Evolutionary conservation across 2,113 vertebrate species (phyloP), one percentile per base, ranked within the genome.

Genomic region (Paratilapia polleni): DNA sequence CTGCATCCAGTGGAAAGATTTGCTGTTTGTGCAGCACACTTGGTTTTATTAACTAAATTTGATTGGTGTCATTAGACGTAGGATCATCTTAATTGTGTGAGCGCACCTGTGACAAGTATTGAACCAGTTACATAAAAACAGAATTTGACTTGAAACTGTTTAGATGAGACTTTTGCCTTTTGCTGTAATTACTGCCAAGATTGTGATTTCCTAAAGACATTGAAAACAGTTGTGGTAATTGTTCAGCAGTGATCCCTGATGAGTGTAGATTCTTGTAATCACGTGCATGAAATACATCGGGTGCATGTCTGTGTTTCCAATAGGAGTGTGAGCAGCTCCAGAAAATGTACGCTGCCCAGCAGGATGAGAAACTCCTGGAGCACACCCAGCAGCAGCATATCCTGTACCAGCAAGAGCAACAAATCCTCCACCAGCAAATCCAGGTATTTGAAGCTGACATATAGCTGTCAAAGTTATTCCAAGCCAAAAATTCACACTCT

Each of bases 241-340:
- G 66, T 52, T 52, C 24, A 52, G 11, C 28, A 26, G 10, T 52
- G 1, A 52, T 47, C 17, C 2, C 0, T 73, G 66, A 8, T 52
- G 66, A 31, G 26, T 52, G 47, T 73, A 7, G 47, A 54, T 73
- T 20, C 64, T 3, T 47, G 79, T 28, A 75, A 56, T n/a, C 13
- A 5, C 78, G 52, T 38, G 54, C 22, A 10, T 59, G 4, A 22
- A 58, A 56, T 26, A 47, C 26, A 22, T 49, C 57, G 1, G 1
- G 1, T 28, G 3, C 26, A 0, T 15, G n/a, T 90, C 63, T 90
- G 24, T 87, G 54, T 85, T 60, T 79, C 1, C 15, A 60, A 56
- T 88, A 99, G 98, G 98, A 99, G 95, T 99, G 97, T 66, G 98
- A 99, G 94, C 98, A 99, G 95, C 97, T 99, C 43, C 98, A 98